Evolutionary conservation across 2,888 invertebrate species (phyloP), one percentile per base, ranked within the genome.

Genomic region (Drosophila nr. fundita): DNA sequence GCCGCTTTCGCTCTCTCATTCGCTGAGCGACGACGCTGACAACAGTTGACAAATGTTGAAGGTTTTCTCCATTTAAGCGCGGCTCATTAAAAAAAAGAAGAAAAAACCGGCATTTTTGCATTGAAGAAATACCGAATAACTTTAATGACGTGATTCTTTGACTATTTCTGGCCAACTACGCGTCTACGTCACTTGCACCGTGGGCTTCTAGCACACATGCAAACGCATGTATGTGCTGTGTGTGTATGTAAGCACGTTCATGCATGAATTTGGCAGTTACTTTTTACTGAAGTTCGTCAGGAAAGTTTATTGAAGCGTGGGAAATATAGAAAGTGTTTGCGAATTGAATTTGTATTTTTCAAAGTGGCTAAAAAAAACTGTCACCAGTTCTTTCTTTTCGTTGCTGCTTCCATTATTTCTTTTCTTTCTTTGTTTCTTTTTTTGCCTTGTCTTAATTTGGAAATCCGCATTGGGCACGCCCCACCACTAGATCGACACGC

Each of bases 51-150:
- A 74, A 45, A 63, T 79, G 66, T 64, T 71, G 86, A 83, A 88
- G 83, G 83, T 84, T 84, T 88, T 84, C 83, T 73, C 88, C 83
- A 84, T 85, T 84, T 84, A 88, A 72, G 88, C 77, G 71, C 63
- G 63, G 68, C 76, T 71, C 66, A 82, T 80, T 77, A 80, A 69
- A 73, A 63, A 57, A 40, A 27, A n/a, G 30, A 11, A 7, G 7
- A 24, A 68, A 74, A 71, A 79, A 81, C 83, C 83, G 73, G 83
- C 83, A 81, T 83, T 80, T 83, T 80, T 76, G 68, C 80, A 74
- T 79, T 73, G 66, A 82, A 75, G 75, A 66, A 68, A 82, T 53
- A 65, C 75, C 66, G 72, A 80, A 75, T 71, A 83, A 61, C 83
- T 70, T 53, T 69, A 83, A 87, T 86, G 87, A 83, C 87, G 83